Evolutionary conservation across 64 coral and sea anemone species (phyloP), one percentile per base, ranked within the genome.

Genomic region (Montipora sp.): DNA sequence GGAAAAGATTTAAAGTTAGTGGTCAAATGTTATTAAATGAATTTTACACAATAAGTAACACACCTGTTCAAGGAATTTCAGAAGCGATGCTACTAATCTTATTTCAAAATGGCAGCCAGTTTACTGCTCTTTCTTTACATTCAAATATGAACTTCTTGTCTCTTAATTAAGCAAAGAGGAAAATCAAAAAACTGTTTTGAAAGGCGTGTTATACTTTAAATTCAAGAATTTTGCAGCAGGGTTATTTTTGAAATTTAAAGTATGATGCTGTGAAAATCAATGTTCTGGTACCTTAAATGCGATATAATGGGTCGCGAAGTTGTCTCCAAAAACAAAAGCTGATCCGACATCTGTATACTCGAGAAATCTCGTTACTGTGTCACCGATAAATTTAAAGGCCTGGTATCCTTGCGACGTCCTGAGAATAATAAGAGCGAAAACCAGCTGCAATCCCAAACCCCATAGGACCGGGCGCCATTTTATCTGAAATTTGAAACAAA

Each of bases 301-400:
- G 81, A 96, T 90, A 19, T 89, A 96, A 89, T 93, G 95, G 2
- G 20, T 15, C 66, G 15, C 78, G 59, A 91, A 95, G 4, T 0
- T 4, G 0, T 63, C 45, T 68, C 94, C 94, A 84, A 96, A 96
- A 13, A 96, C 90, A 83, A 96, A 96, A 2, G 68, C 48, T 78
- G 94, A 92, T 15, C 94, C 94, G 18, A 23, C 70, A 19, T 96
- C 90, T 57, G 90, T 96, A 86, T 92, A 96, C 15, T 92, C 94
- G 7, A 96, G 94, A 73, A 96, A 96, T 18, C 74, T 51, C 77
- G 86, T 77, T 15, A 96, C 77, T 43, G 92, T 79, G 36, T 96
- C 94, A 19, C 94, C 94, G 36, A 96, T 66, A 44, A 96, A 61
- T 79, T 88, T 96, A 77, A 96, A 96, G 5, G 58, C 84, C 51